Conservation (phyloP, 2,113 vertebrate genomes). For the Pyxicephalus adspersus region DNA sequence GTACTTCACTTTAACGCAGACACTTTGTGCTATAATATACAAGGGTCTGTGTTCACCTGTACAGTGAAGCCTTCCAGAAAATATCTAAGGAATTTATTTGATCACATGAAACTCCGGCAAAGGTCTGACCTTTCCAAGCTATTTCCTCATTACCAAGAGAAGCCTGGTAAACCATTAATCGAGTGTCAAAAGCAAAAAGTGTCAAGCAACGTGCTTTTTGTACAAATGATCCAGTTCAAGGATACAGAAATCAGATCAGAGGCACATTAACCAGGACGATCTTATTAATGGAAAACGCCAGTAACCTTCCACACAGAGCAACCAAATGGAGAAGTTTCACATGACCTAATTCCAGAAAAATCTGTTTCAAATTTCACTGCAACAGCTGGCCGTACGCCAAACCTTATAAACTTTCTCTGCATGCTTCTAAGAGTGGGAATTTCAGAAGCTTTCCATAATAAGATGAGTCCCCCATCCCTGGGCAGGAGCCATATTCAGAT, state of each 20-base stretch:
- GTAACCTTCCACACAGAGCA: slow-evolving; percentile 45
- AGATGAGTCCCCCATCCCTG: slow-evolving; percentile 37
- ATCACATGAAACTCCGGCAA: no score
- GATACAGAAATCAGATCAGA: slow-evolving; percentile 1
- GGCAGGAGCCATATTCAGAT: neutral
- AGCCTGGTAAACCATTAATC: no score
- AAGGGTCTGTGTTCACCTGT: no score
- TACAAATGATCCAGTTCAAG: neutral
- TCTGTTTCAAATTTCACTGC: slow-evolving; percentile 67
- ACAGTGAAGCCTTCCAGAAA: no score
- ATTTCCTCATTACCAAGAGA: no score
- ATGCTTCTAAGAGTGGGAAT: slow-evolving; percentile 61
- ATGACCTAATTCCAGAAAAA: slow-evolving; percentile 71
- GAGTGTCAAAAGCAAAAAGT: no score
- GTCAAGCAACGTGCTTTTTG: neutral
- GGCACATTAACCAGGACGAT: neutral
- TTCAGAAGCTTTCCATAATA: slow-evolving; percentile 67
- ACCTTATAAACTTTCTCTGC: slow-evolving; percentile 67
- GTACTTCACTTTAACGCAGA: no score
- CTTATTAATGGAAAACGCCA: slow-evolving; percentile 55
- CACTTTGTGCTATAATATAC: no score
- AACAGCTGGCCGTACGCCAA: slow-evolving; percentile 62
- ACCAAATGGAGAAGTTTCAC: slow-evolving; percentile 65
- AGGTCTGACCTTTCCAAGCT: no score
- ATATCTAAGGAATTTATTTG: no score